These are phyloP conservation scores for Tiphia femorata DNA, from an alignment of 2,888 invertebrate genomes.

Conservation along the genomic window DNA sequence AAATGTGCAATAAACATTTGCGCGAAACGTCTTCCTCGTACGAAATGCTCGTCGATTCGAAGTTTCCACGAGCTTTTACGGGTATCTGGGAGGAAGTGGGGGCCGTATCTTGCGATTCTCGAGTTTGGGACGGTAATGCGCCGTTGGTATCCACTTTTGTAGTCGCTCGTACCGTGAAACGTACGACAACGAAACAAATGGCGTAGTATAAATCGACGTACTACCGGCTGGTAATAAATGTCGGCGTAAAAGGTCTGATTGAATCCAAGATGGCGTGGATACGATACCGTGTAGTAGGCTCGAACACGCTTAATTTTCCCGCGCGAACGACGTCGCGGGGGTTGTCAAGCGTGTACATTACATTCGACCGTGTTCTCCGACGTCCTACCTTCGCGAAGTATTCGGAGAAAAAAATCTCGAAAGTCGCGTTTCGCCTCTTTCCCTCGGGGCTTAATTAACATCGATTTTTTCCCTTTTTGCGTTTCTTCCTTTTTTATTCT, in stretches of 20 bases:
- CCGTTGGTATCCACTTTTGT: not conserved
- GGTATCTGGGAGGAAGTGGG: not conserved
- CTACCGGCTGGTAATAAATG: slow-evolving; percentile 6
- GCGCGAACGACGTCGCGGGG: too few species aligned
- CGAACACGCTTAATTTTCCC: too few species aligned
- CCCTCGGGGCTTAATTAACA: not conserved
- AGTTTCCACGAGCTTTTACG: not conserved
- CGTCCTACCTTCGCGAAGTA: too few species aligned
- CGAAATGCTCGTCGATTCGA: not conserved
- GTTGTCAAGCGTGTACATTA: too few species aligned
- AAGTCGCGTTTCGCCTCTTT: not conserved
- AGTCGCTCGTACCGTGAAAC: too few species aligned
- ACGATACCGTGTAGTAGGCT: too few species aligned
- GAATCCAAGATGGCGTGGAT: slow-evolving; percentile 1
- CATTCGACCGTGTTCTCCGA: too few species aligned
- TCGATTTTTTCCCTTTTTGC: not conserved
- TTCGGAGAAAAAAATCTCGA: too few species aligned
- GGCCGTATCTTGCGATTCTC: too few species aligned
- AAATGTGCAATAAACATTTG: too few species aligned
- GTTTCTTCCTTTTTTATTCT: not conserved
- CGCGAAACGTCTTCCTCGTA: not conserved
- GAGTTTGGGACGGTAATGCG: not conserved
- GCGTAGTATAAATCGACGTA: slow-evolving; percentile 9
- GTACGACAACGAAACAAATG: not conserved
- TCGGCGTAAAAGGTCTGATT: slow-evolving; percentile 11